Percentiles rank a stretch among this genome's conserved stretches.
These are phyloP conservation scores for Thera britannica DNA, from an alignment of 2,888 invertebrate species.

Conservation along the genomic window DNA sequence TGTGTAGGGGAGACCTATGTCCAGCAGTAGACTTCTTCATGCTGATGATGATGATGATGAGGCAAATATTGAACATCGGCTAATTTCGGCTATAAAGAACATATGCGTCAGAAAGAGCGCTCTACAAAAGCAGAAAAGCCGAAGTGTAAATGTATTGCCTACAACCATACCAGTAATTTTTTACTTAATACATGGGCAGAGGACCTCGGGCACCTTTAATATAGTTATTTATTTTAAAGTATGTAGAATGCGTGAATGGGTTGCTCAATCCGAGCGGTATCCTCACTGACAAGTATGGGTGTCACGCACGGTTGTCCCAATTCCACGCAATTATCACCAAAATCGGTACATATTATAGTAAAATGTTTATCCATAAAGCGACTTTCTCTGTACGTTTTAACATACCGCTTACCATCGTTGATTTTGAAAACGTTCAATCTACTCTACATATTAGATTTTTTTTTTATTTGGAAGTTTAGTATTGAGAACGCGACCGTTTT, in stretches of 20 bases:
- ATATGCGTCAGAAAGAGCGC: too few relatives aligned
- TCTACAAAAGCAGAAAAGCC: too few relatives aligned
- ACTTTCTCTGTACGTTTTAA: constrained; percentile 55
- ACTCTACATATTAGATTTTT: constrained; percentile 38
- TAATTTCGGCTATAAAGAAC: too few relatives aligned
- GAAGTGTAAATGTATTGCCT: too few relatives aligned
- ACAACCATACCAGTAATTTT: too few relatives aligned
- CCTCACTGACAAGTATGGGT: constrained; percentile 26
- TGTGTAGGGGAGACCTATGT: too few relatives aligned
- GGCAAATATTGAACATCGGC: too few relatives aligned
- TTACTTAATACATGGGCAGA: too few relatives aligned
- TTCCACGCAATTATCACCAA: constrained; percentile 61
- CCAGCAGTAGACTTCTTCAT: too few relatives aligned
- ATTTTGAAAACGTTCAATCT: constrained; percentile 33
- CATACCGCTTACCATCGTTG: constrained; percentile 45
- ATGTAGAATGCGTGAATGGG: constrained; percentile 27
- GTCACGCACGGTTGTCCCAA: constrained; percentile 49
- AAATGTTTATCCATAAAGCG: constrained; percentile 49
- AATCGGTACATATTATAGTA: constrained; percentile 48
- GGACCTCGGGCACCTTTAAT: not conserved
- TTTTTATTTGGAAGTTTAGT: constrained; percentile 27
- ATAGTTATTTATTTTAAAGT: constrained; percentile 10
- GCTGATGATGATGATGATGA: too few relatives aligned
- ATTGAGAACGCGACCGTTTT: not conserved
- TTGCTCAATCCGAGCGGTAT: constrained; percentile 26